phyloP scores from a whole-genome alignment of 1,140 invertebrate species.

The Coelopa frigida region DNA sequence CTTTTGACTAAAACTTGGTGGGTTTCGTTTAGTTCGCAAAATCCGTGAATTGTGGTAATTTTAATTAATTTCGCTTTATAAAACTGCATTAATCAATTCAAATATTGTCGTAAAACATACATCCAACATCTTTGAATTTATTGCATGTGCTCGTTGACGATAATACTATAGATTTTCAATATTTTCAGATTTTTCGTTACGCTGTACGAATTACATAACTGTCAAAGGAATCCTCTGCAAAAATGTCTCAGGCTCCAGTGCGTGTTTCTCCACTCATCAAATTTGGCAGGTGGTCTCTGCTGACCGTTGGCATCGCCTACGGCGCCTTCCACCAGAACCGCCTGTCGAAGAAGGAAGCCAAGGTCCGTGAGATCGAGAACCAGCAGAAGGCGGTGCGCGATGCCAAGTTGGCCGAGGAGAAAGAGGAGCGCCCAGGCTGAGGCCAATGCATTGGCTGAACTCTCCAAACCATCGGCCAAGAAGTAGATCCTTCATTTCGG shows the following conservation, averaged over 20 bases:
- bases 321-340: slow-evolving; percentile 61
- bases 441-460: slow-evolving; percentile 26
- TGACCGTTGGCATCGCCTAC: slow-evolving; percentile 59
- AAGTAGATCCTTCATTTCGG: slow-evolving; percentile 1
- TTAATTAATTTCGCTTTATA: slow-evolving; percentile 1
- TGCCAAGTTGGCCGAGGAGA: slow-evolving; percentile 61
- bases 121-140: too few relatives aligned
- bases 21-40: slow-evolving; percentile 8
- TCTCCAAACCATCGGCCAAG: slow-evolving; percentile 26
- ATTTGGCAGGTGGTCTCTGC: slow-evolving; percentile 65
- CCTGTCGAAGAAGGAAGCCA: slow-evolving; percentile 59
- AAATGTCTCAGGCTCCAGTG: slow-evolving; percentile 51
- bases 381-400: slow-evolving; percentile 59
- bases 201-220: slow-evolving; percentile 34
- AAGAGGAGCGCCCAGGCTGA: slow-evolving; percentile 46
- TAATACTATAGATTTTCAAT: too few relatives aligned
- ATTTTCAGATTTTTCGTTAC: too few relatives aligned
- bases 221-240: slow-evolving; percentile 16
- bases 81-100: not conserved
- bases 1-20: slow-evolving; percentile 8
- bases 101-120: too few relatives aligned
- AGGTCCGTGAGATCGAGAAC: slow-evolving; percentile 55
- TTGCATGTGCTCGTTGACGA: too few relatives aligned
- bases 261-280: slow-evolving; percentile 67
- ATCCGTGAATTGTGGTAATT: slow-evolving; percentile 7